Evolutionary conservation across 1,140 invertebrate species (phyloP).

Genomic region (Diachasma alloeum): DNA sequence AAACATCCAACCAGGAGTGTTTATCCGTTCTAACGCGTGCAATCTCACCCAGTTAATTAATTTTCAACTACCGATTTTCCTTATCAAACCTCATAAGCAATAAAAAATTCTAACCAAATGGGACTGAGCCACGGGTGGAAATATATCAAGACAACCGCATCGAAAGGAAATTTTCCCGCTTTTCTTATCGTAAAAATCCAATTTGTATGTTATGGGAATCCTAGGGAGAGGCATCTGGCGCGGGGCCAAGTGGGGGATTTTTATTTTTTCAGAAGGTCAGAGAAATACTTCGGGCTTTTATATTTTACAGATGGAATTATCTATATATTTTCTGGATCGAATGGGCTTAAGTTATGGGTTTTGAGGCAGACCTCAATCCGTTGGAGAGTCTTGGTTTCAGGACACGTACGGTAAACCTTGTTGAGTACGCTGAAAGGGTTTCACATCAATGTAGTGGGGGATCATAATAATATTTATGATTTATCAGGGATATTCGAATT

Average conservation of each 20-base stretch:
- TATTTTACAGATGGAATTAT: neutral
- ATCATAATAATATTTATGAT: neutral
- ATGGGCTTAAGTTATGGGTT: conserved; percentile 12
- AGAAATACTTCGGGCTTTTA: neutral
- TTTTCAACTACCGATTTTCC: neutral
- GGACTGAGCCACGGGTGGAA: neutral
- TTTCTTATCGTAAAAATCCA: neutral
- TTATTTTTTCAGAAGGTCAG: neutral
- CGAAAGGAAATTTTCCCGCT: neutral
- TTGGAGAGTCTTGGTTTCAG: conserved; percentile 9
- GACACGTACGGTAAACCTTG: conserved; percentile 13
- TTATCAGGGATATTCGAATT: neutral
- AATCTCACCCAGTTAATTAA: neutral
- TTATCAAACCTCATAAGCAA: neutral
- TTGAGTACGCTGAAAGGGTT: neutral
- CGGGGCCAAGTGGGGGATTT: neutral
- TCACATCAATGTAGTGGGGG: neutral
- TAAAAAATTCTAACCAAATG: neutral
- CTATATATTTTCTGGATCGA: conserved; percentile 6
- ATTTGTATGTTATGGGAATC: conserved; percentile 1
- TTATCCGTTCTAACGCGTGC: neutral
- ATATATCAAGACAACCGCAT: neutral
- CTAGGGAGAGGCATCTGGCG: neutral
- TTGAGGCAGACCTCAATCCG: neutral
- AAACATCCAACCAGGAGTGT: neutral